phyloP scores from a whole-genome alignment of 2,113 vertebrate genomes.

The Sprattus sprattus region DNA sequence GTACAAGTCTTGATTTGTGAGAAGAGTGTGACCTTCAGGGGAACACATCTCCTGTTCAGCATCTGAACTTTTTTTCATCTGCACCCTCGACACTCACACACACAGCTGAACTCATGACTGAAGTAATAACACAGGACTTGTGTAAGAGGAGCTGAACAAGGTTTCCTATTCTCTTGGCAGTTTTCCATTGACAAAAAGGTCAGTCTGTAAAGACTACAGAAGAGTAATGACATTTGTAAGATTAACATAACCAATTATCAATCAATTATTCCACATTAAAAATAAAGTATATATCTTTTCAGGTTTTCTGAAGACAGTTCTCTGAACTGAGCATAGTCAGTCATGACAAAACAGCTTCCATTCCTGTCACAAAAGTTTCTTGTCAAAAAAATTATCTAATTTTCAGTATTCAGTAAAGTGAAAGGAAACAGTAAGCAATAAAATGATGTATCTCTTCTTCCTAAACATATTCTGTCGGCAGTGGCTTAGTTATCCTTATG shows the following conservation, averaged over 20 bases:
- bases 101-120: slow-evolving; percentile 48
- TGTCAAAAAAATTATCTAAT: neutral
- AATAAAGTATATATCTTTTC: neutral
- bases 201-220: neutral
- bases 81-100: slow-evolving; percentile 12
- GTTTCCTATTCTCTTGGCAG: slow-evolving; percentile 16
- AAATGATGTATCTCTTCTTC: neutral
- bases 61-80: slow-evolving; percentile 23
- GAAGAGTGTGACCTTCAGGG: slow-evolving; percentile 48
- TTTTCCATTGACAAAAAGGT: neutral
- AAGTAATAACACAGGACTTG: slow-evolving; percentile 28
- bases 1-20: slow-evolving; percentile 31
- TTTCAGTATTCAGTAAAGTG: neutral
- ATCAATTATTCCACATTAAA: neutral
- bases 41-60: slow-evolving; percentile 43
- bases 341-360: neutral
- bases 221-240: neutral
- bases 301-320: neutral
- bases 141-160: neutral
- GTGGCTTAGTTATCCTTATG: neutral
- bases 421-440: neutral
- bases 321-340: no score
- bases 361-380: neutral
- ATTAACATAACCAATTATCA: neutral
- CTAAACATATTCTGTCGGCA: neutral